A percentile compares a stretch with the other conserved stretches of the same genome.
Conservation (phyloP, 2,113 vertebrate species). For the Ciconia stormi region DNA sequence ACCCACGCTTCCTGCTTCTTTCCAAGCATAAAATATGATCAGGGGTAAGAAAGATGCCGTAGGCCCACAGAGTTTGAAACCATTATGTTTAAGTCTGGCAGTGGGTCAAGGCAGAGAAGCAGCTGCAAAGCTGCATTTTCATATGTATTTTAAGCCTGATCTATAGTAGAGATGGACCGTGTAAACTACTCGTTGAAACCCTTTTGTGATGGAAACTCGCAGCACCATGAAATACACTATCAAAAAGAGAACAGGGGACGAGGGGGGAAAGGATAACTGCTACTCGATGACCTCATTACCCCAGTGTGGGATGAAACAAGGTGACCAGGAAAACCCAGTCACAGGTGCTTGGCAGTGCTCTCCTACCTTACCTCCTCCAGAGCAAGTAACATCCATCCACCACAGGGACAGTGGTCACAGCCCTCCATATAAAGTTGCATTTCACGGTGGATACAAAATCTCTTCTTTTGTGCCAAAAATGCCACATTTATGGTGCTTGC, state of each 20-base stretch:
- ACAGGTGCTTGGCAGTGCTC: not conserved
- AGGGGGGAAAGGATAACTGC: not conserved
- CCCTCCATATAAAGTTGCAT: not conserved
- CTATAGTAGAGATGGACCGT: not conserved
- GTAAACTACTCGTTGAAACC: not conserved
- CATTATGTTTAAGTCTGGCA: not conserved
- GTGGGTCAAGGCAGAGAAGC: not conserved
- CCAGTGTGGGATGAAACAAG: not conserved
- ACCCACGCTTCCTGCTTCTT: not conserved
- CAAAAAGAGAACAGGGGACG: not conserved
- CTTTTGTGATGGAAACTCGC: not conserved
- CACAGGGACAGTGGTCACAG: fast-evolving
- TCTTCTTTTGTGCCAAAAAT: not conserved
- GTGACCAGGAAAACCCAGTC: not conserved
- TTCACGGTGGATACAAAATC: not conserved
- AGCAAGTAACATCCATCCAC: not conserved
- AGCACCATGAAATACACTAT: not conserved
- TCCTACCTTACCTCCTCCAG: not conserved
- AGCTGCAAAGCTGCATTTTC: not conserved
- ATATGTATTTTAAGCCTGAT: not conserved
- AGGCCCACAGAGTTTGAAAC: not conserved
- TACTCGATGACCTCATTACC: not conserved
- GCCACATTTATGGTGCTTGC: not conserved
- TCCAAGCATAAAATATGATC: not conserved
- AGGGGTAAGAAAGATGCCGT: not conserved